These are phyloP conservation scores for Cydia amplana DNA, from an alignment of 1,140 invertebrate genomes.

Conservation along the genomic window DNA sequence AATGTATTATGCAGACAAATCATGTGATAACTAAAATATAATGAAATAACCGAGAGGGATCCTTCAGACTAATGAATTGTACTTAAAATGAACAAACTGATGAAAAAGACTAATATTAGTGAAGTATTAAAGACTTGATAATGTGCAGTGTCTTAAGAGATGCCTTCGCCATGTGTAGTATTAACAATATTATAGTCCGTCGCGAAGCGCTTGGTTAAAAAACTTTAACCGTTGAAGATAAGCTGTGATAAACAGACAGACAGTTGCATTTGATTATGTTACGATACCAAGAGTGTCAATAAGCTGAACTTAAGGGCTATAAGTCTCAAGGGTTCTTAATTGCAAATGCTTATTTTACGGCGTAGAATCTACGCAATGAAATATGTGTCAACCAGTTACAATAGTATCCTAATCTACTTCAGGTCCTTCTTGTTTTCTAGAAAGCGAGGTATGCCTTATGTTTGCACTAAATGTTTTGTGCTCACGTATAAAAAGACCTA, in stretches of 20 bases:
- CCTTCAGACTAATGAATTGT: constrained; percentile 50
- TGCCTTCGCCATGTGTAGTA: constrained; percentile 66
- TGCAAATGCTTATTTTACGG: too few species aligned
- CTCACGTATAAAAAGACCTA: too few species aligned
- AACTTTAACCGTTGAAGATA: background rate
- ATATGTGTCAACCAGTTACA: too few species aligned
- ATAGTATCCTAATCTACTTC: too few species aligned
- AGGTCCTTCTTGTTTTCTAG: too few species aligned
- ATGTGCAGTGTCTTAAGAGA: constrained; percentile 49
- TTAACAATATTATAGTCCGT: constrained; percentile 49
- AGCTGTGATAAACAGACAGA: background rate
- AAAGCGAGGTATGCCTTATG: too few species aligned
- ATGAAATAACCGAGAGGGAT: background rate
- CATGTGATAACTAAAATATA: background rate
- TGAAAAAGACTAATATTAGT: constrained; percentile 59
- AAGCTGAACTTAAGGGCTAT: too few species aligned
- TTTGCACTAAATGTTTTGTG: too few species aligned
- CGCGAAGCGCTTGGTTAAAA: constrained; percentile 41
- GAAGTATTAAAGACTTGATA: constrained; percentile 50
- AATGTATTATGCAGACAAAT: too few species aligned
- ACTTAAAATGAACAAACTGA: constrained; percentile 57
- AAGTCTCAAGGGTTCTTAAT: too few species aligned
- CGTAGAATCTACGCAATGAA: too few species aligned
- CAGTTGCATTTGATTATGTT: background rate
- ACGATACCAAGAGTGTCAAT: too few species aligned